Conservation (phyloP, 2,113 vertebrate genomes). For the Pteropus alecto region DNA sequence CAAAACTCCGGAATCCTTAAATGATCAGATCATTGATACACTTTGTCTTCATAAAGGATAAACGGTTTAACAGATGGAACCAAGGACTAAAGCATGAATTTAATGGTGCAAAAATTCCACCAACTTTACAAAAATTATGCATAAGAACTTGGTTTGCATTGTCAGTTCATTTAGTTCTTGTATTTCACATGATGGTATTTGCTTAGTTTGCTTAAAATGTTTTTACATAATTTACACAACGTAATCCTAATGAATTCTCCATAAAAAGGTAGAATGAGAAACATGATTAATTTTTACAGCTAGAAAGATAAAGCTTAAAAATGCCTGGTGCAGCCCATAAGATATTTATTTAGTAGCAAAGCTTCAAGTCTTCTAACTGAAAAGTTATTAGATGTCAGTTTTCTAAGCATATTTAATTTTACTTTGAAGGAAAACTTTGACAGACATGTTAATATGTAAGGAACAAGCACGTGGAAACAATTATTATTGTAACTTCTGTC, state of each 20-base stretch:
- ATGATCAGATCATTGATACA: neutral
- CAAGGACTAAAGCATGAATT: neutral
- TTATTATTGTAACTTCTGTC: neutral
- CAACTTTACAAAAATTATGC: slow-evolving; percentile 27
- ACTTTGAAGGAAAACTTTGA: neutral
- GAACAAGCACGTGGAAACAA: neutral
- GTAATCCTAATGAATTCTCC: neutral
- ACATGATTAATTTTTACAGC: neutral
- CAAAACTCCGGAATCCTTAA: neutral
- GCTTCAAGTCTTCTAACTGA: neutral
- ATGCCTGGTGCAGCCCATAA: neutral
- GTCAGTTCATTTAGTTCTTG: neutral
- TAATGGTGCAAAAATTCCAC: slow-evolving; percentile 27
- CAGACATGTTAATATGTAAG: neutral
- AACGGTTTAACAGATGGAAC: neutral
- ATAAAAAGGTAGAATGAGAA: neutral
- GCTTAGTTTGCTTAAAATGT: neutral
- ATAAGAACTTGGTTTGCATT: neutral
- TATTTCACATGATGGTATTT: neutral
- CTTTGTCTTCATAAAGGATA: slow-evolving; percentile 3
- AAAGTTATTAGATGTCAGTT: neutral
- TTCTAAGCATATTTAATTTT: neutral
- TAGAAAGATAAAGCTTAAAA: slow-evolving; percentile 27
- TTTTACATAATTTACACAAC: neutral
- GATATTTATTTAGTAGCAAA: neutral